Percentiles rank a stretch among this genome's conserved stretches.
These are phyloP conservation scores for Scrobipalpa costella DNA, from an alignment of 2,888 invertebrate genomes.

Conservation along the genomic window DNA sequence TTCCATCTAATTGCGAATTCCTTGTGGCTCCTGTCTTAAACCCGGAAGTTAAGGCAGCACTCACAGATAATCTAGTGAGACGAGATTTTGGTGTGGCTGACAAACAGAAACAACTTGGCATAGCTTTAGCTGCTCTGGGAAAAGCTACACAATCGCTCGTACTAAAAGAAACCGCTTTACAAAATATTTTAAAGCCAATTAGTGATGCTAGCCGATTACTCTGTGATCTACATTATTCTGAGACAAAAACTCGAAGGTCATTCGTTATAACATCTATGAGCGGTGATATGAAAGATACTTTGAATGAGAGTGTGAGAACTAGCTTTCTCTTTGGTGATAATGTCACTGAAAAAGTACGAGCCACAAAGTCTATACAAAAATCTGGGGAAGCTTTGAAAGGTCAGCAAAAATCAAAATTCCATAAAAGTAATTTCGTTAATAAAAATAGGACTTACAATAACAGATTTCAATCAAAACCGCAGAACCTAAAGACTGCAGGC, in stretches of 20 bases:
- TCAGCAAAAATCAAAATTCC: constrained; percentile 8
- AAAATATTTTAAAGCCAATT: constrained; percentile 28
- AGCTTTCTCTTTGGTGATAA: constrained; percentile 21
- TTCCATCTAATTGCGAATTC: constrained; percentile 27
- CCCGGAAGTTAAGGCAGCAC: constrained; percentile 27
- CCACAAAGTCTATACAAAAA: constrained; percentile 19
- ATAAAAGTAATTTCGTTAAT: constrained; percentile 9
- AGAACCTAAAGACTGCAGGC: not conserved
- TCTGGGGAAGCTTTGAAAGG: constrained; percentile 23
- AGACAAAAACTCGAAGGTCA: constrained; percentile 23
- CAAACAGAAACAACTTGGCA: constrained; percentile 25
- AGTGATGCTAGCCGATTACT: constrained; percentile 30
- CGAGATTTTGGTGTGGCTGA: constrained; percentile 20
- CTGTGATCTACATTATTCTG: constrained; percentile 28
- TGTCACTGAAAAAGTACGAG: constrained; percentile 17
- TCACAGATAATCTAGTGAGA: constrained; percentile 18
- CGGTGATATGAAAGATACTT: constrained; percentile 17
- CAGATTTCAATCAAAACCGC: not conserved
- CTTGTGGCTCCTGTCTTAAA: constrained; percentile 27
- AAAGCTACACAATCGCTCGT: no score
- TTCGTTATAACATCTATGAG: constrained; percentile 26
- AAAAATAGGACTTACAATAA: not conserved
- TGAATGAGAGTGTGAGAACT: not conserved
- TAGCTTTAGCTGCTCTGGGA: constrained; percentile 25
- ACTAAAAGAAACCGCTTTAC: not conserved